Conservation (phyloP, 2,888 invertebrate species). For the Caradrina clavipalpis region DNA sequence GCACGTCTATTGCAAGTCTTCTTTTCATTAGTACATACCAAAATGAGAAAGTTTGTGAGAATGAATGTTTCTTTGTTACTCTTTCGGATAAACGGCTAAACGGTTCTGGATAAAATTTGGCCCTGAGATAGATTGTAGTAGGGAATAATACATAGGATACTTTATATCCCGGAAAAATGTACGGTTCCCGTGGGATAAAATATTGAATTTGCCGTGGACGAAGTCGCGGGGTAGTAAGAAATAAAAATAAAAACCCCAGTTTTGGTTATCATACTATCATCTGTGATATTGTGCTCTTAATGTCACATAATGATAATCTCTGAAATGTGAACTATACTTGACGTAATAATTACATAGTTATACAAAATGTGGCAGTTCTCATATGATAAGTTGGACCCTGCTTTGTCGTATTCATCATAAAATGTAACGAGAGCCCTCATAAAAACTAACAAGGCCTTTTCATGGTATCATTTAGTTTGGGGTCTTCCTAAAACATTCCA, state of each 20-base stretch:
- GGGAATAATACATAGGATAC: no score
- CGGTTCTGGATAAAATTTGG: no score
- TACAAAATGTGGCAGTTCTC: neutral
- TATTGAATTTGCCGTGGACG: no score
- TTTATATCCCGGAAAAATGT: no score
- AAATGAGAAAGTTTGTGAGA: no score
- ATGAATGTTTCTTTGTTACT: no score
- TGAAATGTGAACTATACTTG: neutral
- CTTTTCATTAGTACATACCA: slow-evolving; percentile 1
- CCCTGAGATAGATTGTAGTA: no score
- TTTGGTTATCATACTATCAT: no score
- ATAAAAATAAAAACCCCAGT: neutral
- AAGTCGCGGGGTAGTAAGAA: no score
- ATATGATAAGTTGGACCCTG: slow-evolving; percentile 5
- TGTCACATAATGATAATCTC: neutral
- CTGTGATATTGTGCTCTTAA: neutral
- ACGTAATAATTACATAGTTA: no score
- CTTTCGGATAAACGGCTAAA: no score
- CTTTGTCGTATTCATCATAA: slow-evolving; percentile 32
- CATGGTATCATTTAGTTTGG: slow-evolving; percentile 33
- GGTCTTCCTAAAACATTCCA: slow-evolving; percentile 2
- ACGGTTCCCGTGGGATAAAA: no score
- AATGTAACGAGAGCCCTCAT: slow-evolving; percentile 59
- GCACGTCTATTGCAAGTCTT: neutral
- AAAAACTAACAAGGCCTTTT: slow-evolving; percentile 74